Evolutionary conservation across 1,140 invertebrate species (phyloP), one percentile per base, ranked within the genome.

Genomic region (Leptestheria dahalacensis): DNA sequence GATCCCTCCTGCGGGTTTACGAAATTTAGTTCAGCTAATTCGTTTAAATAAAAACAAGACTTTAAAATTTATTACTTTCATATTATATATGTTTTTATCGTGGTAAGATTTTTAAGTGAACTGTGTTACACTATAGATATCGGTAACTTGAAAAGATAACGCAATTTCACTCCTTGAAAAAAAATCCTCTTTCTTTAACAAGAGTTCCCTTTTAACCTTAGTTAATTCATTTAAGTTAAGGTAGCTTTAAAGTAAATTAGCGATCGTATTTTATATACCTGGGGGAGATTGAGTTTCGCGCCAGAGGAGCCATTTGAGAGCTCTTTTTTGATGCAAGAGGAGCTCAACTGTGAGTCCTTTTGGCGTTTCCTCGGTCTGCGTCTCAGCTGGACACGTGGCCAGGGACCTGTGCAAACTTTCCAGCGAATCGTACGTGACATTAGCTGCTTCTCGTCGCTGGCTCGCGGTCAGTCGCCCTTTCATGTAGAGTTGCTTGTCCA

Each of bases 271-370:
- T 50, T 26, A 21, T 15, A 91, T 91, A 9, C 90, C 91, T 47
- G 78, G 68, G 0, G 91, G 91, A 63, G 78, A 77, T 70, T 93
- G 85, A 4, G 74, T 74, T 72, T 97, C 93, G 50, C 93, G 73
- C 90, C 91, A 97, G 0, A 79, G 61, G 57, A 97, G 73, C 92
- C 93, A 97, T 11, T 84, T 78, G 0, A 97, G 71, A 1, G 88
- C 92, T 65, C 87, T 81, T 64, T 81, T 77, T 70, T 97, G 94
- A 74, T 97, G 91, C 2, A 77, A 71, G 86, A 95, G 88, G 2
- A 97, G 72, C 21, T 70, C 21, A 1, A 86, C 75, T 2, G 65
- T 65, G 0, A 88, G 87, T 66, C 83, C 79, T 18, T 77, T 69
- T 0, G 77, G 76, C 51, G 75, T 68, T 20, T 77, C 70, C 49